Conservation (phyloP, 2,888 invertebrate genomes). For the Athalia circularis region DNA sequence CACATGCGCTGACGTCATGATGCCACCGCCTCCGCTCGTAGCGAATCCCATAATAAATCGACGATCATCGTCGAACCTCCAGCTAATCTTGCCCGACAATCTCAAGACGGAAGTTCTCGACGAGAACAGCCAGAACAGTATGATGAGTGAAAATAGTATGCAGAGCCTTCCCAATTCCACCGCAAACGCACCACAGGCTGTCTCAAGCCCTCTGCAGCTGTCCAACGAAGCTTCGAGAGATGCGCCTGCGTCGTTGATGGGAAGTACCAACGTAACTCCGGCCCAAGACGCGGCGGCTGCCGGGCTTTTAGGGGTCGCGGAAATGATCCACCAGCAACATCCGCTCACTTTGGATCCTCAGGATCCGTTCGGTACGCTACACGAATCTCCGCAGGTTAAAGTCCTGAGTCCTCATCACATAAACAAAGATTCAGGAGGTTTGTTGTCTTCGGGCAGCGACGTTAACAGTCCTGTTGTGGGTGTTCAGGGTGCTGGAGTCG, state of each 20-base stretch:
- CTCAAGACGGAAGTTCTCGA: constrained; percentile 80
- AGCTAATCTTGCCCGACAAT: constrained; percentile 77
- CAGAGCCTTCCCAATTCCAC: constrained; percentile 67
- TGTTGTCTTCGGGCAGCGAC: constrained; percentile 59
- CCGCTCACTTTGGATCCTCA: constrained; percentile 61
- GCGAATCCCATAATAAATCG: constrained; percentile 76
- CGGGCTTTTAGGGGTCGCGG: constrained; percentile 71
- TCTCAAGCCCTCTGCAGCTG: constrained; percentile 69
- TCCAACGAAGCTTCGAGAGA: constrained; percentile 75
- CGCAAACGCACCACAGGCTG: constrained; percentile 53
- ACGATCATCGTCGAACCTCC: constrained; percentile 78
- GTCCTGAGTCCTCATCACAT: constrained; percentile 69
- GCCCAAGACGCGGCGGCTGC: constrained; percentile 63
- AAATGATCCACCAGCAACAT: constrained; percentile 72
- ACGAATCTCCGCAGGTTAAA: constrained; percentile 59
- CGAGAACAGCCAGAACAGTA: constrained; percentile 83
- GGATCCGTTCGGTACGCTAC: constrained; percentile 59
- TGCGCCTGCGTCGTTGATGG: constrained; percentile 60
- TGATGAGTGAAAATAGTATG: constrained; percentile 73
- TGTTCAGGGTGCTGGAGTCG: constrained; percentile 74
- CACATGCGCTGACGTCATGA: constrained; percentile 80
- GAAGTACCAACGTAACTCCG: constrained; percentile 60
- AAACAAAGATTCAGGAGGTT: constrained; percentile 66
- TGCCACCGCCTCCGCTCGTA: constrained; percentile 79
- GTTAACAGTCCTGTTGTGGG: constrained; percentile 51